These are phyloP conservation scores for roundworm (Caenorhabditis elegans) DNA, from an alignment of 1,140 invertebrate species.

Conservation along the genomic window DNA sequence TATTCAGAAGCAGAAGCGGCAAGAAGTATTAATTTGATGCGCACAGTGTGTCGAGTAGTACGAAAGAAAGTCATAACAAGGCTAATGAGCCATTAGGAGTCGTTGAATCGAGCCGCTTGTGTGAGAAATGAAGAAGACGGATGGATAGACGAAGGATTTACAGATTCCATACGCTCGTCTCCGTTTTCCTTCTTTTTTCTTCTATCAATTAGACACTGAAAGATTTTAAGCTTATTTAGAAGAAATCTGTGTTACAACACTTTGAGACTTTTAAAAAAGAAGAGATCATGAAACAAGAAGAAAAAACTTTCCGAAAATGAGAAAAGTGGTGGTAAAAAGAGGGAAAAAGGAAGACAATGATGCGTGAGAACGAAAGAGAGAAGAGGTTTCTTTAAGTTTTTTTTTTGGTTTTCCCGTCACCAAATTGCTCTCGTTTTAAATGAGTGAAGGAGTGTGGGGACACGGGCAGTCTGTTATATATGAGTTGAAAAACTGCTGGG, in stretches of 20 bases:
- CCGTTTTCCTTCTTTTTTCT: not conserved
- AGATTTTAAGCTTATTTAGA: too few species aligned
- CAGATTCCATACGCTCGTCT: slow-evolving; percentile 19
- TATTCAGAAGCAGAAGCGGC: not conserved
- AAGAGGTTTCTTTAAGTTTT: slow-evolving; percentile 12
- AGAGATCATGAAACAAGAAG: not conserved
- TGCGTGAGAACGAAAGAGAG: slow-evolving; percentile 18
- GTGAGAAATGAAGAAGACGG: not conserved
- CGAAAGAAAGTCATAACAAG: slow-evolving; percentile 30
- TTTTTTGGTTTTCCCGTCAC: slow-evolving; percentile 27
- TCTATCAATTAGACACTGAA: not conserved
- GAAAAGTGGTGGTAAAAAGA: not conserved
- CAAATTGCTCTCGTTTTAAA: slow-evolving; percentile 5
- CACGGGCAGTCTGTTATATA: too few species aligned
- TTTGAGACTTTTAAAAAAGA: too few species aligned
- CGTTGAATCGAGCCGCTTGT: slow-evolving; percentile 5
- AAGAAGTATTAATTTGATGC: slow-evolving; percentile 26
- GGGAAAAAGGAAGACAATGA: slow-evolving; percentile 1
- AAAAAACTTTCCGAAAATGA: not conserved
- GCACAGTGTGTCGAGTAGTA: slow-evolving; percentile 24
- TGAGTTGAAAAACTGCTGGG: too few species aligned
- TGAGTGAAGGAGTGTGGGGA: not conserved
- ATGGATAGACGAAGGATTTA: not conserved
- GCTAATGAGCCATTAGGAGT: slow-evolving; percentile 25
- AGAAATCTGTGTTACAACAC: too few species aligned